Base-by-base conservation (phyloP, 1,140 invertebrate species). In the Zeugodacus cucurbitae region DNA sequence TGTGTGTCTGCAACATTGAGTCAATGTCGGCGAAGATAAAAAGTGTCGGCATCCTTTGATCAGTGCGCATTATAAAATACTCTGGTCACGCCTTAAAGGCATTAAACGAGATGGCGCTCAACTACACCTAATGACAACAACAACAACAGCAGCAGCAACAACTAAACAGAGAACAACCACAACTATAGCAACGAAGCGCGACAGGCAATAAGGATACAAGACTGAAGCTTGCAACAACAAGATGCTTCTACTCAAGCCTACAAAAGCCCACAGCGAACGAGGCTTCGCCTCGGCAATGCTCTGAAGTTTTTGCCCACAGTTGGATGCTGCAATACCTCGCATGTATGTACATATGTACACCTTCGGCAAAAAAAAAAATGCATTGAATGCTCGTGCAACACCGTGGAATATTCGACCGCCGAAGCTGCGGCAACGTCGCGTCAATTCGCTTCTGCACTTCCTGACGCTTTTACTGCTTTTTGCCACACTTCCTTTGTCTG, bases 71-170 rank as follows among this genome's bases (percentile, higher is more conserved):
- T 93, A 93, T 93, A 93, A 93, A 93, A 93, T 93, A 93, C 92
- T 93, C 91, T 92, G 92, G 92, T 93, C 92, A 93, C 92, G 92
- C 92, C 92, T 93, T 93, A 92, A 93, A 93, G 92, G 92, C 92
- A 93, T 93, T 93, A 93, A 93, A 93, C 92, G 92, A 93, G 92
- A 93, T 93, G 92, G 92, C 92, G 92, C 92, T 93, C 92, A 90
- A 87, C 88, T 85, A 59, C 88, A 82, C 74, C 74, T 82, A 82
- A 82, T 82, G 74, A 82, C 74, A 82, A 82, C 74, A 82, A 82
- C 74, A 88, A 87, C n/a, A 88, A 54, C 32, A 78, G 29, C 87
- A 37, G 20, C 37, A 62, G 62, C 17, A 87, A 62, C 54, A 41
- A 67, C 62, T 5, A n/a, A 58, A 87, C 3, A 11, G 59, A 3